Conservation (phyloP, 2,888 invertebrate genomes). For the Pandemis corylana region DNA sequence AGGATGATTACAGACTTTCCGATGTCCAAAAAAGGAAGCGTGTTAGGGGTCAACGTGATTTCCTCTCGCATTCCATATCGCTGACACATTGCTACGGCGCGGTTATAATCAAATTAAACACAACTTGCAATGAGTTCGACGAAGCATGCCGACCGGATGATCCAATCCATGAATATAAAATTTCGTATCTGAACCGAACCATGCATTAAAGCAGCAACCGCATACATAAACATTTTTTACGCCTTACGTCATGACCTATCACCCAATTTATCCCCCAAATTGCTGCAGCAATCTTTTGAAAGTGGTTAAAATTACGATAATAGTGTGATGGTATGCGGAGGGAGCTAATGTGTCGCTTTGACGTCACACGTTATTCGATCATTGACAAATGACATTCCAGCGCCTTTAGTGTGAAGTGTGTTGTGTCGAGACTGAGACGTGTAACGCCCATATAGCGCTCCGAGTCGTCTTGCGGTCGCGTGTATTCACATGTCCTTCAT, state of each 20-base stretch:
- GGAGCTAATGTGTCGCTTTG: conserved; percentile 69
- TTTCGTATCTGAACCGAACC: conserved; percentile 60
- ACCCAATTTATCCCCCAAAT: conserved; percentile 65
- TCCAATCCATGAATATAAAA: conserved; percentile 70
- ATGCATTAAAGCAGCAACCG: conserved; percentile 60
- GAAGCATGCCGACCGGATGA: conserved; percentile 70
- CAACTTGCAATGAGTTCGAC: conserved; percentile 69
- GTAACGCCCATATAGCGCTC: conserved; percentile 70
- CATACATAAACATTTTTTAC: conserved; percentile 63
- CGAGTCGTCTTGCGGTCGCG: conserved; percentile 64
- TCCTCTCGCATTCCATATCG: conserved; percentile 78
- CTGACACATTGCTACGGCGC: conserved; percentile 72
- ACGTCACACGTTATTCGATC: conserved; percentile 80
- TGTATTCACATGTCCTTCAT: conserved; percentile 40
- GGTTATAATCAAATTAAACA: conserved; percentile 74
- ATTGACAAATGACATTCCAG: conserved; percentile 84
- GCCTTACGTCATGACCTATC: conserved; percentile 67
- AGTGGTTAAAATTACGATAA: conserved; percentile 61
- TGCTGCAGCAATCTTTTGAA: conserved; percentile 61
- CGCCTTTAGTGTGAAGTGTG: conserved; percentile 73
- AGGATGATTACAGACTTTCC: conserved; percentile 68
- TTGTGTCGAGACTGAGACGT: conserved; percentile 75
- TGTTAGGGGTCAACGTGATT: conserved; percentile 78
- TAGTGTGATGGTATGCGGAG: conserved; percentile 62
- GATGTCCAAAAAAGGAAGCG: conserved; percentile 73